These are phyloP conservation scores for Thrips palmi DNA, from an alignment of 1,140 invertebrate genomes.

Conservation along the genomic window DNA sequence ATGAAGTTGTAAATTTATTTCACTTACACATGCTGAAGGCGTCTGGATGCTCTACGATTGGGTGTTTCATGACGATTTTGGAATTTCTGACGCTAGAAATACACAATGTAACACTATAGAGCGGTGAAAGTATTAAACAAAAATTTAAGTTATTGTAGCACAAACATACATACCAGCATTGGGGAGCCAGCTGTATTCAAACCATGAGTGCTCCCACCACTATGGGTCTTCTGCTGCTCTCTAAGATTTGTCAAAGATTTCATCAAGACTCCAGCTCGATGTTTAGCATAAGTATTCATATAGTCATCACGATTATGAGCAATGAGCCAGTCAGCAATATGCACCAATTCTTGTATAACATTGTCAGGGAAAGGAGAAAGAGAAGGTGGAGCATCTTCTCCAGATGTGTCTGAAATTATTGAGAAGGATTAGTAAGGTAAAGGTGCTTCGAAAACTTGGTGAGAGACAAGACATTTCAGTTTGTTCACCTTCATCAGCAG, in stretches of 20 bases:
- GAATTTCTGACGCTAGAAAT: conserved; percentile 27
- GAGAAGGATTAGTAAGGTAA: too few species aligned
- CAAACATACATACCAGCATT: conserved; percentile 18
- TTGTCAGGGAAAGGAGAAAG: conserved; percentile 39
- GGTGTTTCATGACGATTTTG: conserved; percentile 32
- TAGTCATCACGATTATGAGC: conserved; percentile 61
- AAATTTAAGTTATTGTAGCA: conserved; percentile 1
- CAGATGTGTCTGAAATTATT: conserved; percentile 20
- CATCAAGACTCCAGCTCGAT: conserved; percentile 54
- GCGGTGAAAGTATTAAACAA: neutral
- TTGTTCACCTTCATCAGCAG: conserved; percentile 63
- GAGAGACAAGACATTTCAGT: conserved; percentile 9
- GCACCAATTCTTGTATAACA: conserved; percentile 47
- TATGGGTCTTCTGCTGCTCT: conserved; percentile 62
- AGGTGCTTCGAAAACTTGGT: conserved; percentile 14
- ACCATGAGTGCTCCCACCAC: conserved; percentile 37
- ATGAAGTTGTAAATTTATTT: neutral
- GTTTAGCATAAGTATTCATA: conserved; percentile 58
- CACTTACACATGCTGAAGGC: conserved; percentile 39
- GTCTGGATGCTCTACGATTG: conserved; percentile 31
- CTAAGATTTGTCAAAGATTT: conserved; percentile 56
- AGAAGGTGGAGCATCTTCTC: conserved; percentile 27
- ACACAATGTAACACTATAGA: neutral
- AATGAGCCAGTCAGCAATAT: conserved; percentile 68
- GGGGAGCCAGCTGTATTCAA: conserved; percentile 17